Percentiles rank a stretch among this genome's conserved stretches.
These are phyloP conservation scores for Zosterops borbonicus DNA, from an alignment of 2,113 vertebrate species.

Conservation along the genomic window DNA sequence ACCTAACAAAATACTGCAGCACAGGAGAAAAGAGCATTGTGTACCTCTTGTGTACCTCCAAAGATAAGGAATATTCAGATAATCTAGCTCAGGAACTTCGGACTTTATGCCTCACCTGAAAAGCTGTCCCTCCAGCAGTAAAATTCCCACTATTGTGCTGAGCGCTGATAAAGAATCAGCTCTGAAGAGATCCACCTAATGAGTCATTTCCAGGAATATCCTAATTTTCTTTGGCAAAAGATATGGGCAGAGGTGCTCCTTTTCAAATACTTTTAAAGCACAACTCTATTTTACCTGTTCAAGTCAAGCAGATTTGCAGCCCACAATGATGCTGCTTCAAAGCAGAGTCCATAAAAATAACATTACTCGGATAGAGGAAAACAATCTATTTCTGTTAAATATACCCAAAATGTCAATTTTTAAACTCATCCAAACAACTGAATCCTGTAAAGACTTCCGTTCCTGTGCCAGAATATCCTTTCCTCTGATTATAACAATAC, in stretches of 20 bases:
- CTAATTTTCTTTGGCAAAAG: background rate
- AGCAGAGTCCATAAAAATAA: background rate
- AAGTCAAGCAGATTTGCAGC: background rate
- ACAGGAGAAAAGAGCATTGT: background rate
- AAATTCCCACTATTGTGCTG: background rate
- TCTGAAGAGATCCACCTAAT: constrained; percentile 14
- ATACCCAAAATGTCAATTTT: background rate
- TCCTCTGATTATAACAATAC: background rate
- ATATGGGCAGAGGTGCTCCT: background rate
- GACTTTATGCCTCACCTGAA: background rate
- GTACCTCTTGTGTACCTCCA: background rate
- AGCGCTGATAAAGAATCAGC: constrained; percentile 24
- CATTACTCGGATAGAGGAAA: background rate
- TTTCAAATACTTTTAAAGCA: background rate
- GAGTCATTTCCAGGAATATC: constrained; percentile 39
- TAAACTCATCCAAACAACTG: background rate
- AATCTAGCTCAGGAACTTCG: background rate
- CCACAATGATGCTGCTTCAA: background rate
- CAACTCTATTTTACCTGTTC: background rate
- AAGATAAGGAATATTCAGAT: constrained; percentile 23
- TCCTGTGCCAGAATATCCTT: background rate
- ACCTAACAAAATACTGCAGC: background rate
- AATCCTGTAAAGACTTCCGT: background rate
- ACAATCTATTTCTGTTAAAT: background rate
- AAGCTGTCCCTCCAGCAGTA: constrained; percentile 10